Percentiles rank a stretch among this genome's conserved stretches.
These are phyloP conservation scores for Neotragus moschatus DNA, from an alignment of 2,113 vertebrate genomes.

Conservation along the genomic window DNA sequence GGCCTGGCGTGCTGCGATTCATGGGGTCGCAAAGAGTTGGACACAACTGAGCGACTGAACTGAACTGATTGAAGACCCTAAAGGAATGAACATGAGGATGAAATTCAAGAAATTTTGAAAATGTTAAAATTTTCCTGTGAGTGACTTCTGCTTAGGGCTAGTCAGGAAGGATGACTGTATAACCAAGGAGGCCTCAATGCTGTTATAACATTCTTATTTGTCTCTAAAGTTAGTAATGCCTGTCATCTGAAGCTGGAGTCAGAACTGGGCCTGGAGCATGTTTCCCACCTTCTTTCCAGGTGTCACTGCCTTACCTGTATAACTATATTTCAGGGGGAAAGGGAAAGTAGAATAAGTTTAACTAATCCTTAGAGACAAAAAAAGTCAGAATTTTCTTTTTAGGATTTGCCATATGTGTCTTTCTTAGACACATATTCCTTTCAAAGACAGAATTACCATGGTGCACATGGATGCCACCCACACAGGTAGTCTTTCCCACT, in stretches of 20 bases:
- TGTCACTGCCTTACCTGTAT: not conserved
- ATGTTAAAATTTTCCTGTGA: not conserved
- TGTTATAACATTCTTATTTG: not conserved
- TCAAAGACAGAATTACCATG: slow-evolving; percentile 36
- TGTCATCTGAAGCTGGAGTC: not conserved
- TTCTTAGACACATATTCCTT: slow-evolving; percentile 39
- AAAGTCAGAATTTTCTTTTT: slow-evolving; percentile 55
- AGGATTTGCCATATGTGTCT: slow-evolving; percentile 62
- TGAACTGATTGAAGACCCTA: not conserved
- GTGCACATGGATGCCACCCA: not conserved
- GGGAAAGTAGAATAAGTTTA: not conserved
- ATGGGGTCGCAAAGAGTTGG: no score
- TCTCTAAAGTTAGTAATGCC: not conserved
- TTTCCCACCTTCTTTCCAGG: slow-evolving; percentile 6
- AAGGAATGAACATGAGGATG: not conserved
- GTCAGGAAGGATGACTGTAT: not conserved
- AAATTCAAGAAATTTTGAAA: not conserved
- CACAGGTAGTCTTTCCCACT: slow-evolving; percentile 43
- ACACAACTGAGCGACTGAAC: no score
- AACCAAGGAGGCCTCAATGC: not conserved
- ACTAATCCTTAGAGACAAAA: slow-evolving; percentile 26
- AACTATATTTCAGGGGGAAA: not conserved
- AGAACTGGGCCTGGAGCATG: not conserved
- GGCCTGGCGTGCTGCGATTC: no score
- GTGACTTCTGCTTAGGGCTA: not conserved